These are phyloP conservation scores for Sebastes hubbsi DNA, from an alignment of 2,797 vertebrate genomes.

Conservation along the genomic window DNA sequence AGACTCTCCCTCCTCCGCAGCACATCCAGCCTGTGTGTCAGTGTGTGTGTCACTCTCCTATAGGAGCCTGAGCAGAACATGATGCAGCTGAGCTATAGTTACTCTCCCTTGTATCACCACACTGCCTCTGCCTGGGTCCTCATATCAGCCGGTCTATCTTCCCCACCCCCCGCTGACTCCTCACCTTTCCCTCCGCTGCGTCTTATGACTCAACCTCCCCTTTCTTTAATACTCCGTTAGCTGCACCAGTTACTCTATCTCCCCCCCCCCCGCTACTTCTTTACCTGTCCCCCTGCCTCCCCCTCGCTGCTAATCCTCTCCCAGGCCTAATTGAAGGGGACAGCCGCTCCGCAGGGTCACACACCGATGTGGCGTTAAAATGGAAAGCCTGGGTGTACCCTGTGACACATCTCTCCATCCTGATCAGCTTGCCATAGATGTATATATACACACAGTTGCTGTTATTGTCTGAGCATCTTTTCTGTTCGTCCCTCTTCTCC, in stretches of 20 bases:
- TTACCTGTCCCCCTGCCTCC: slow-evolving; percentile 18
- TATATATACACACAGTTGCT: slow-evolving; percentile 1
- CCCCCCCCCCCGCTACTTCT: not conserved
- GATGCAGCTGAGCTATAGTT: slow-evolving; percentile 36
- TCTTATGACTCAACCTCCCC: slow-evolving; percentile 56
- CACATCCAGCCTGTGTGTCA: slow-evolving; percentile 1
- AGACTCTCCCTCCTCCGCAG: not conserved
- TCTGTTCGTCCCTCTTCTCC: slow-evolving; percentile 33
- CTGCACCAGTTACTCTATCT: slow-evolving; percentile 51
- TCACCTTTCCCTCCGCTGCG: slow-evolving; percentile 48
- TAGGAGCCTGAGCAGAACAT: slow-evolving; percentile 10
- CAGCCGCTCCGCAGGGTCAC: slow-evolving; percentile 50
- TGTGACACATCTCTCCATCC: slow-evolving; percentile 51
- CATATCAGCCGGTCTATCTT: slow-evolving; percentile 54
- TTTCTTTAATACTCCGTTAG: slow-evolving; percentile 60
- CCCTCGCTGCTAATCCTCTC: slow-evolving; percentile 52
- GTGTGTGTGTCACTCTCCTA: slow-evolving; percentile 11
- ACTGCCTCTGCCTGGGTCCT: slow-evolving; percentile 34
- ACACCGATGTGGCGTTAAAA: slow-evolving; percentile 14
- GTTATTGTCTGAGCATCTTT: slow-evolving; percentile 27
- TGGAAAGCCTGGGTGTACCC: slow-evolving; percentile 2
- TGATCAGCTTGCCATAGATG: slow-evolving; percentile 18
- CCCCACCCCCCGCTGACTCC: slow-evolving; percentile 44
- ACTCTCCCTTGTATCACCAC: slow-evolving; percentile 5
- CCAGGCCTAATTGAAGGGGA: slow-evolving; percentile 60